phyloP scores from a whole-genome alignment of 2,888 invertebrate genomes.

The Pachymerium ferrugineum region DNA sequence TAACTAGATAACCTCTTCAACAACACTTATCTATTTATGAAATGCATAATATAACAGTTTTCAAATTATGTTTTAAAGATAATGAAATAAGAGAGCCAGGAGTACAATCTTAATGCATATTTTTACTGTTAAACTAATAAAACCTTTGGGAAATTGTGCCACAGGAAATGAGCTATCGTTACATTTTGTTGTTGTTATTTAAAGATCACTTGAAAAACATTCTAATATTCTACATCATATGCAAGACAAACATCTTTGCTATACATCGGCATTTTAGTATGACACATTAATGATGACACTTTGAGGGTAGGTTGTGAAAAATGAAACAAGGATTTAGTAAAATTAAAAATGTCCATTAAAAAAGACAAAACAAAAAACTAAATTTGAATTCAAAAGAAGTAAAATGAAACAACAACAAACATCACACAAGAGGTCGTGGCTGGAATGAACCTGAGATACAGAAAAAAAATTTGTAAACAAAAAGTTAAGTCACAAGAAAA shows the following conservation, averaged over 20 bases:
- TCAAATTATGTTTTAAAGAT: too few relatives aligned
- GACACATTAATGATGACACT: background rate
- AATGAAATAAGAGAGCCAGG: background rate
- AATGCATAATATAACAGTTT: too few relatives aligned
- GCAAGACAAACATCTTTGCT: background rate
- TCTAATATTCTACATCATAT: background rate
- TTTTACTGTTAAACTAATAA: background rate
- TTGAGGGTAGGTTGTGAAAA: background rate
- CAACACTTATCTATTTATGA: too few relatives aligned
- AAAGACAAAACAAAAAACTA: background rate
- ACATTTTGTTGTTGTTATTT: background rate
- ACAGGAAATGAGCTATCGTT: background rate
- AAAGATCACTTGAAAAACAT: background rate
- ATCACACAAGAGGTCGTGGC: background rate
- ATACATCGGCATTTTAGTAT: background rate
- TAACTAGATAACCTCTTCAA: too few relatives aligned
- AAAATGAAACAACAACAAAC: background rate
- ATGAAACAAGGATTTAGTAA: background rate
- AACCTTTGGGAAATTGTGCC: constrained; percentile 4
- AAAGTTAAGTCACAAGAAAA: background rate
- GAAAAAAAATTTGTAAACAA: background rate
- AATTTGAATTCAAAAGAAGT: background rate
- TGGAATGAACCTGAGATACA: background rate
- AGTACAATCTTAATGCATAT: background rate
- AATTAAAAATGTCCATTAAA: background rate